Percentiles rank a stretch among this genome's conserved stretches.
These are phyloP conservation scores for Ophthalmolycus amberensis DNA, from an alignment of 2,113 vertebrate species.

Conservation along the genomic window DNA sequence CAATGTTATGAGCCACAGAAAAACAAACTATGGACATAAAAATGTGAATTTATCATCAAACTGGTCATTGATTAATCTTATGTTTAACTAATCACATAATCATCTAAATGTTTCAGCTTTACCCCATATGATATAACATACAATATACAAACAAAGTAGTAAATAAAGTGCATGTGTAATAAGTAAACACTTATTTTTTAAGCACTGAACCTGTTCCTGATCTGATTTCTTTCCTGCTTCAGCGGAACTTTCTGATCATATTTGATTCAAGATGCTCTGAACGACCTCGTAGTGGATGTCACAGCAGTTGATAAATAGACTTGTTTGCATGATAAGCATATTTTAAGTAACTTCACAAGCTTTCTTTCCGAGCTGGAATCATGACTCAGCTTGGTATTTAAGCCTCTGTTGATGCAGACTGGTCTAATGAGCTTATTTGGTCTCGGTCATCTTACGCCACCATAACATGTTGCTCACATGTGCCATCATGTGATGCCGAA, in stretches of 20 bases:
- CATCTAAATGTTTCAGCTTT: background rate
- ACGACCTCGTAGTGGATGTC: background rate
- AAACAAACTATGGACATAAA: background rate
- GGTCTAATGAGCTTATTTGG: conserved; percentile 29
- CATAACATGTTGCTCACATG: conserved; percentile 56
- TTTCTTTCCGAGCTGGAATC: background rate
- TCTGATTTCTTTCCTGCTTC: background rate
- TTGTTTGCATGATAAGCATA: background rate
- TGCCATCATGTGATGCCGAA: conserved; percentile 65
- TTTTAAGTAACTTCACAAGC: conserved; percentile 1
- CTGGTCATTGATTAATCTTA: background rate
- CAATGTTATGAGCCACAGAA: background rate
- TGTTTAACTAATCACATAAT: background rate
- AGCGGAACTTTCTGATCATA: background rate
- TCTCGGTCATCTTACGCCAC: conserved; percentile 1
- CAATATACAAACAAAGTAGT: background rate
- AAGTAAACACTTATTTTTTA: background rate
- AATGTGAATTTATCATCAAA: background rate
- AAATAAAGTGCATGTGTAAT: background rate
- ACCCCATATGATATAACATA: background rate
- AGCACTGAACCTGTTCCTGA: background rate
- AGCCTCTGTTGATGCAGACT: background rate
- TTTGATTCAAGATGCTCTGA: background rate
- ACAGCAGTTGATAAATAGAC: background rate
- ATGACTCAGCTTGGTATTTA: conserved; percentile 6